Conservation (phyloP, 2,888 invertebrate genomes). For the Allacma fusca region DNA sequence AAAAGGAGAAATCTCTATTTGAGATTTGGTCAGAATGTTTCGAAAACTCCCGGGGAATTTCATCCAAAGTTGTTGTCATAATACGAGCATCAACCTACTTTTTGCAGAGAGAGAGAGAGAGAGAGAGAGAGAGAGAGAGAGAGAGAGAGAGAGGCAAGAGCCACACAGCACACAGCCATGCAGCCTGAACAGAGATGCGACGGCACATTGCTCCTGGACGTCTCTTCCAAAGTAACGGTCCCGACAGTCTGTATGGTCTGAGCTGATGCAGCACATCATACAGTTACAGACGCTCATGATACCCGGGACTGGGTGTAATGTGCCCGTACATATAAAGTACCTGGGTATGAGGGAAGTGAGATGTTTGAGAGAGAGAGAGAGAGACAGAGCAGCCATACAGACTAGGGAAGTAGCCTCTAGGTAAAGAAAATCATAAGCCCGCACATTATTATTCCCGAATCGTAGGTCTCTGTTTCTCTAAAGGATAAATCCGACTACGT, state of each 20-base stretch:
- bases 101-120: not conserved
- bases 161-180: no score
- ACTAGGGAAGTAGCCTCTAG: not conserved
- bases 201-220: no score
- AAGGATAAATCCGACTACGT: not conserved
- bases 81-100: slow-evolving; percentile 4
- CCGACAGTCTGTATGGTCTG: no score
- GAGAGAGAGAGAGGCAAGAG: no score
- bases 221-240: no score
- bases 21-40: not conserved
- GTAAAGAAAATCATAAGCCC: slow-evolving; percentile 11
- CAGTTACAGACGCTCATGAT: no score
- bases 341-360: no score
- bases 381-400: not conserved
- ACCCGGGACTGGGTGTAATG: no score
- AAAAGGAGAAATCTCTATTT: not conserved
- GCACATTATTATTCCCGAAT: slow-evolving; percentile 5
- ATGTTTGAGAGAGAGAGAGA: not conserved
- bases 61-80: not conserved
- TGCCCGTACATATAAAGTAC: no score
- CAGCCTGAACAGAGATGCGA: no score
- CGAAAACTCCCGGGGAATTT: not conserved
- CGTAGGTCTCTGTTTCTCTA: not conserved
- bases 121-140: not conserved
- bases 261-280: no score